Base-by-base conservation (phyloP, 2,113 vertebrate genomes). In the Odobenus rosmarus region DNA sequence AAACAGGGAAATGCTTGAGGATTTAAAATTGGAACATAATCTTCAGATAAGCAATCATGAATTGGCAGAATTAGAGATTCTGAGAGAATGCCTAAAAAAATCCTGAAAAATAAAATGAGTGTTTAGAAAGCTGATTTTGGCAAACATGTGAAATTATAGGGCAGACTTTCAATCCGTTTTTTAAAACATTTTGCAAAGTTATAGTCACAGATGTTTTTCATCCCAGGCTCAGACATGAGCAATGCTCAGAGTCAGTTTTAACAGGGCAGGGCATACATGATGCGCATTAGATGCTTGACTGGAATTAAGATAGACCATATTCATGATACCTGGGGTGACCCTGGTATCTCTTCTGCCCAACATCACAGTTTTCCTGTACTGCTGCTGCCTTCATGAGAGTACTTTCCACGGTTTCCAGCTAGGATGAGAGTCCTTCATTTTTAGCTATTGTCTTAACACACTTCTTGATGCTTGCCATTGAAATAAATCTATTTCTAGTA, bases 11-110 rank as follows among this genome's bases (percentile, higher is more conserved):
- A 69, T 81, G 49, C n/a, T 90, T 87, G 46, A 49, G 61, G 46
- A 87, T 67, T 95, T 93, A 83, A 95, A 95, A 86, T 92, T 92
- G 55, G 46, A 96, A 59, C 67, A 87, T 64, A 86, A 79, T 92
- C 59, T 86, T 96, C 59, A 92, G 71, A 85, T 93, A 72, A 59
- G 59, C 51, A 89, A 80, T 69, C 71, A 59, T 85, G 87, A 96
- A 59, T 67, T 93, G n/a, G 49, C 57, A 93, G 79, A 95, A 83
- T 95, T 87, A 90, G 61, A 18, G 51, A 90, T 86, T 95, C 62
- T 76, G 67, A 90, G 62, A 96, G 53, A 90, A 96, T 24, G 31
- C 24, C 62, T 90, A 71, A 84, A 94, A 93, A 95, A 81, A 86
- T 84, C 39, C 59, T 81, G 55, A 96, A 88, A 97, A 89, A 67